Percentiles rank a stretch among this genome's conserved stretches.
These are phyloP conservation scores for Rattus norvegicus DNA, from an alignment of 2,113 vertebrate species.

Conservation along the genomic window GRCr8 NC_086031.1:21759001-21759500, in stretches of 20 bases:
- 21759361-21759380: accelerated
- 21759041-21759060: neutral
- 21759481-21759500: neutral
- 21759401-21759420: neutral
- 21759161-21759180: neutral
- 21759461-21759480: neutral
- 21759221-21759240: accelerated
- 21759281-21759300: neutral
- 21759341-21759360: accelerated
- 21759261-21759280: accelerated
- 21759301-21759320: accelerated
- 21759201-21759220: neutral
- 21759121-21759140: neutral
- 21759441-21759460: accelerated
- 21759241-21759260: accelerated
- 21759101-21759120: neutral
- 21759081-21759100: neutral
- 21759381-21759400: too few species aligned
- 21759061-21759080: neutral
- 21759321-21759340: neutral
- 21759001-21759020: neutral
- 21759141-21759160: neutral
- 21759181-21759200: neutral
- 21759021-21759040: neutral
- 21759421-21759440: neutral